Percentiles rank a stretch among this genome's conserved stretches.
phyloP scores from a whole-genome alignment of 2,797 vertebrate species.

The Babyrousa celebensis region DNA sequence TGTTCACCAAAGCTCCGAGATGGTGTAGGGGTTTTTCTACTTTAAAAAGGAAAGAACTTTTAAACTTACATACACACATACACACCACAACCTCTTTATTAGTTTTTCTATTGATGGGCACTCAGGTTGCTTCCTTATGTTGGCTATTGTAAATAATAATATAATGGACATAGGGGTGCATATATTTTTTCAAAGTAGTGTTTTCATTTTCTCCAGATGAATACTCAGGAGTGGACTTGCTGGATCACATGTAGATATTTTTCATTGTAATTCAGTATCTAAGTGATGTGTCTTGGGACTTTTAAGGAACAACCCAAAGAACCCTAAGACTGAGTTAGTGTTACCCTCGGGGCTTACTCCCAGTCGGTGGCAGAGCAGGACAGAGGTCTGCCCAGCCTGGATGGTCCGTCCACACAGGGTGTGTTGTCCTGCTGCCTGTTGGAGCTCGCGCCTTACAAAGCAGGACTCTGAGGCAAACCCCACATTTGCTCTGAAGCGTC shows the following conservation, averaged over 20 bases:
- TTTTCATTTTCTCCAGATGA: not conserved
- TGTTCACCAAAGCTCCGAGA: too few species aligned
- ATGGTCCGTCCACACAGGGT: not conserved
- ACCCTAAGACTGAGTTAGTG: not conserved
- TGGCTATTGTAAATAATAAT: not conserved
- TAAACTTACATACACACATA: too few species aligned
- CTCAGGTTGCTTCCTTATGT: not conserved
- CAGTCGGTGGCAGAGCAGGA: not conserved
- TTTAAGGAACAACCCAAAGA: not conserved
- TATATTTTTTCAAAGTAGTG: not conserved
- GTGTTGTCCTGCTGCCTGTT: not conserved
- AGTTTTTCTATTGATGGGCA: not conserved
- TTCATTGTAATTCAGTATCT: not conserved
- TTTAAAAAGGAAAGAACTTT: too few species aligned
- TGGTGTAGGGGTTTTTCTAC: too few species aligned
- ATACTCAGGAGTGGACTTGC: not conserved
- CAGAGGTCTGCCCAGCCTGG: not conserved
- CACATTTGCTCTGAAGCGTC: conserved; percentile 60
- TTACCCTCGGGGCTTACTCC: not conserved
- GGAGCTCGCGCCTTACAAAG: conserved; percentile 5
- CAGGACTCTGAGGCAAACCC: conserved; percentile 39
- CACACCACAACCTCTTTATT: not conserved
- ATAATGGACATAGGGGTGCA: not conserved
- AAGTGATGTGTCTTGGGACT: not conserved
- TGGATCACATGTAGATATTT: not conserved